These are phyloP conservation scores for Pygoscelis antarcticus DNA, from an alignment of 2,113 vertebrate genomes.

Conservation along the genomic window DNA sequence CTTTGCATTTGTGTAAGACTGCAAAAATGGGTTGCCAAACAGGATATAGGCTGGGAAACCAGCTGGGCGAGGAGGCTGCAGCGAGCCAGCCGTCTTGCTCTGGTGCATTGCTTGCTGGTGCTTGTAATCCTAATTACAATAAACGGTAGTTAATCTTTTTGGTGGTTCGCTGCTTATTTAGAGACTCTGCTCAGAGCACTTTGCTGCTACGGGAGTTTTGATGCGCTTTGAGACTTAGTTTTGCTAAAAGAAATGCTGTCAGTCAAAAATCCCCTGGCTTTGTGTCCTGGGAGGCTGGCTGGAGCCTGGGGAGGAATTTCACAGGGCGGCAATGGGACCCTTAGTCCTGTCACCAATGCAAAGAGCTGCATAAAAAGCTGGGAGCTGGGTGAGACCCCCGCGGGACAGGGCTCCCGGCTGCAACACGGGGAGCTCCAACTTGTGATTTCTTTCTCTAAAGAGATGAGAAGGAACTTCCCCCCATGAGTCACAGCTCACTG, in stretches of 20 bases:
- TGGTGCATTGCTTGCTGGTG: not conserved
- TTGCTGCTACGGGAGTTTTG: rapidly evolving
- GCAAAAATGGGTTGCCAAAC: not conserved
- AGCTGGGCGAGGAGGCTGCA: not conserved
- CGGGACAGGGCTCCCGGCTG: not conserved
- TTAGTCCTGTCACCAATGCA: not conserved
- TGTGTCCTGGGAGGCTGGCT: rapidly evolving
- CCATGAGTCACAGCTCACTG: rapidly evolving
- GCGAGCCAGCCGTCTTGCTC: rapidly evolving
- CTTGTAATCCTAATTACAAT: not conserved
- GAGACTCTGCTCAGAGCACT: not conserved
- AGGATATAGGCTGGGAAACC: conserved; percentile 1
- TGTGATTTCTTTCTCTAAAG: not conserved
- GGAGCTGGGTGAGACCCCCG: rapidly evolving
- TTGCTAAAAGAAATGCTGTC: not conserved
- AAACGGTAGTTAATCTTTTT: not conserved
- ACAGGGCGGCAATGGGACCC: not conserved
- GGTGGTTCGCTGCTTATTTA: not conserved
- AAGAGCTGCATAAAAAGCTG: not conserved
- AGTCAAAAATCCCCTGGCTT: not conserved
- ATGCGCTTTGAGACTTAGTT: not conserved
- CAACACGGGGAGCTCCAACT: rapidly evolving
- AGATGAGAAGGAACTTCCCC: not conserved
- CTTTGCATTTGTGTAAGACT: not conserved
- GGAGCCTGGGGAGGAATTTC: not conserved